phyloP scores from a whole-genome alignment of 1,140 invertebrate species.

The Conus betulinus region DNA sequence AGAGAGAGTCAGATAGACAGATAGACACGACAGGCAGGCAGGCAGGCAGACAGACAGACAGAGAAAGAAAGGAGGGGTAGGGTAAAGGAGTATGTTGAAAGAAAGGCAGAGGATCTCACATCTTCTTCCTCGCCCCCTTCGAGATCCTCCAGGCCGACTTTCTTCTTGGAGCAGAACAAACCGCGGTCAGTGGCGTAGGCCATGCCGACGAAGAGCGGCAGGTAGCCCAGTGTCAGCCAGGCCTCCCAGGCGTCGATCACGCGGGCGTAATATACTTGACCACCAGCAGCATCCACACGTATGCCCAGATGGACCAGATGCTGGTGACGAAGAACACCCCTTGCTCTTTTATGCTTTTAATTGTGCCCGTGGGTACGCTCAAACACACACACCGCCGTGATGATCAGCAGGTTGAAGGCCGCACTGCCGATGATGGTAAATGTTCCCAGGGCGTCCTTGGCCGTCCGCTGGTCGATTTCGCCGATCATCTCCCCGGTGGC shows the following conservation, averaged over 20 bases:
- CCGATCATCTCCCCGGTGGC: conserved; percentile 76
- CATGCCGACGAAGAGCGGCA: conserved; percentile 77
- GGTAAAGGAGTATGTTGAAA: neutral
- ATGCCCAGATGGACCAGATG: conserved; percentile 77
- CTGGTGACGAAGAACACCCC: conserved; percentile 76
- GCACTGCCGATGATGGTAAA: conserved; percentile 78
- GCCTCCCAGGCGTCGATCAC: conserved; percentile 79
- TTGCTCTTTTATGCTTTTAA: conserved; percentile 74
- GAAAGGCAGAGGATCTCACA: conserved; percentile 21
- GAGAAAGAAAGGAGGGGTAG: neutral
- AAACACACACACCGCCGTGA: conserved; percentile 73
- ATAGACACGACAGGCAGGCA: neutral
- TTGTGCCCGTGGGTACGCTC: conserved; percentile 59
- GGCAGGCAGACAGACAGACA: neutral
- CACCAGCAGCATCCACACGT: conserved; percentile 76
- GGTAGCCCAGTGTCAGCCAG: conserved; percentile 79
- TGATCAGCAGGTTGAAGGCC: conserved; percentile 78
- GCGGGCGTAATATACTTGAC: conserved; percentile 61
- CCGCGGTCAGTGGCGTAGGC: conserved; percentile 68
- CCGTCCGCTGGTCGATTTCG: conserved; percentile 50
- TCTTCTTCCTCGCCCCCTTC: conserved; percentile 41
- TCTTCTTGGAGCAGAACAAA: conserved; percentile 62
- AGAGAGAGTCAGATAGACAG: neutral
- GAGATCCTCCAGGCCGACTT: conserved; percentile 6
- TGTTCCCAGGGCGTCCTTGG: conserved; percentile 74